Conservation (phyloP, 2,113 vertebrate genomes). For the Paracanthobrama guichenoti region DNA sequence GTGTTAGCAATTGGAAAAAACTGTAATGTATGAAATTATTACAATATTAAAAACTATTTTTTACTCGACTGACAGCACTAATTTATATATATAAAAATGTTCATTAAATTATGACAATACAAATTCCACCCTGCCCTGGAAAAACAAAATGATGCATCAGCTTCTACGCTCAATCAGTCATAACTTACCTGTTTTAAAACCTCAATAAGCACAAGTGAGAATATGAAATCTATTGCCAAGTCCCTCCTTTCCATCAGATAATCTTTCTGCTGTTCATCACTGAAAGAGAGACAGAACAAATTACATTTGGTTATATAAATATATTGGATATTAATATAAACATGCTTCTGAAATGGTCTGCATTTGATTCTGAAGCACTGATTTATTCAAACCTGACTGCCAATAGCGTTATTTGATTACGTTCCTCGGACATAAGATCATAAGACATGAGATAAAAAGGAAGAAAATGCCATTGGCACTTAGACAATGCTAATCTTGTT, state of each 20-base stretch:
- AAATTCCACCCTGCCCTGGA: too few species aligned
- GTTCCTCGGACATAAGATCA: background rate
- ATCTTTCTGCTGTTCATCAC: conserved; percentile 97
- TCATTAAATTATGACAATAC: too few species aligned
- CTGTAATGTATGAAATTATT: too few species aligned
- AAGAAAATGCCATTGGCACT: background rate
- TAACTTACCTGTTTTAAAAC: conserved; percentile 93
- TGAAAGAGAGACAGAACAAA: conserved; percentile 69
- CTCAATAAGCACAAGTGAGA: conserved; percentile 97
- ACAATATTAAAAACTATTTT: too few species aligned
- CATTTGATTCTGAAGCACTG: background rate
- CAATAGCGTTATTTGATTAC: background rate
- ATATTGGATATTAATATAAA: background rate
- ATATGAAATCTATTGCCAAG: conserved; percentile 99
- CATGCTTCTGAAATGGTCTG: background rate
- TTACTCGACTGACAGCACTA: too few species aligned
- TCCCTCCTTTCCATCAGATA: conserved; percentile 97
- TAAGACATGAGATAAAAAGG: too few species aligned
- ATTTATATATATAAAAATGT: too few species aligned
- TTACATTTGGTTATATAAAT: background rate
- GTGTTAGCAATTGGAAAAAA: too few species aligned
- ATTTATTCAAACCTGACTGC: background rate
- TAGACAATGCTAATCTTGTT: background rate
- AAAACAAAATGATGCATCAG: too few species aligned
- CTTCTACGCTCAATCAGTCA: background rate